phyloP scores from a whole-genome alignment of 2,113 vertebrate species.

The Drymodes brunneopygia region DNA sequence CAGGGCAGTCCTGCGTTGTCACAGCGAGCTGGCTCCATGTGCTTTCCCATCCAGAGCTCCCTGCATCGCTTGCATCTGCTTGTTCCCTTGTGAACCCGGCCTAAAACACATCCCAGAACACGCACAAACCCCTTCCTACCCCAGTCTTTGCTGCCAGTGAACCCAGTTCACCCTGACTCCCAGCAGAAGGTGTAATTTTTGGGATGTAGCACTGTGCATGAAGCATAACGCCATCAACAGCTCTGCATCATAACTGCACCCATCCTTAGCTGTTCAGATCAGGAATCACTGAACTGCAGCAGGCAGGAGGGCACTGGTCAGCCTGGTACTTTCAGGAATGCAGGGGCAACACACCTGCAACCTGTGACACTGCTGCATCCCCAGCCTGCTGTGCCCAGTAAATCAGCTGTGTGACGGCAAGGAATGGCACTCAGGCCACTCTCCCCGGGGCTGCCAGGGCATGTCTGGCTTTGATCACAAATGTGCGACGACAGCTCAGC shows the following conservation, averaged over 20 bases:
- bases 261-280: rapidly evolving
- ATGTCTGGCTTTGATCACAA: conserved; percentile 5
- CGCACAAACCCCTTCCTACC: not conserved
- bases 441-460: not conserved
- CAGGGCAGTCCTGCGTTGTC: not conserved
- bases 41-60: not conserved
- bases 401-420: not conserved
- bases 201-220: not conserved
- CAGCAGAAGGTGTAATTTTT: not conserved
- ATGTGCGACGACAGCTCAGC: not conserved
- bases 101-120: not conserved
- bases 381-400: not conserved
- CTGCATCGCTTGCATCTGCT: not conserved
- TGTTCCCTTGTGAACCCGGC: not conserved
- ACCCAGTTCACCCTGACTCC: not conserved
- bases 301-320: not conserved
- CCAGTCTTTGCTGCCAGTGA: not conserved
- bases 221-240: rapidly evolving
- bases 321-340: not conserved
- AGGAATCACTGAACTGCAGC: rapidly evolving
- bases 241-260: not conserved
- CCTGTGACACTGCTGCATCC: not conserved
- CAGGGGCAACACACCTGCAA: not conserved
- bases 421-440: not conserved
- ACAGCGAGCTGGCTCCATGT: not conserved